Evolutionary conservation across 2,888 invertebrate species (phyloP).

Genomic region (Scaptodrosophila latifasciaeformis): DNA sequence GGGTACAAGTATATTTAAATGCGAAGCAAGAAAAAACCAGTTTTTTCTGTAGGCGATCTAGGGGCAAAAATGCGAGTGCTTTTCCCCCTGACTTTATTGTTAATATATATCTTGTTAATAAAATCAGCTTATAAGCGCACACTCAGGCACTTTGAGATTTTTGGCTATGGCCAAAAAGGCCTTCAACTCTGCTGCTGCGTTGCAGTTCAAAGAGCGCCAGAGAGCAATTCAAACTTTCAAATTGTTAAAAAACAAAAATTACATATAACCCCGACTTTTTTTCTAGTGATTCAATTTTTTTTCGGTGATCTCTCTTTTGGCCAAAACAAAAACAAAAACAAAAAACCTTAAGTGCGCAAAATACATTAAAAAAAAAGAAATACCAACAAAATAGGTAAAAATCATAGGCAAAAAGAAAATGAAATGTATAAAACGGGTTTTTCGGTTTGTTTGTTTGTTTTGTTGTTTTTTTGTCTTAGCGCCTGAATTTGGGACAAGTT

Average conservation of each 20-base stretch:
- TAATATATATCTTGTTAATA: constrained; percentile 2
- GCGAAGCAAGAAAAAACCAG: background rate
- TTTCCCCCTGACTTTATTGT: too few species aligned
- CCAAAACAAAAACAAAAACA: background rate
- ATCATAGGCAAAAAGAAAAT: too few species aligned
- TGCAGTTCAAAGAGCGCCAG: constrained; percentile 18
- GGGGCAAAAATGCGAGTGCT: too few species aligned
- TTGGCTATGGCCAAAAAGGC: constrained; percentile 45
- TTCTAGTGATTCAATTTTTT: too few species aligned
- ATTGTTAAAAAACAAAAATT: too few species aligned
- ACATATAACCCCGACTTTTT: too few species aligned
- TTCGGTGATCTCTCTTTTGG: too few species aligned
- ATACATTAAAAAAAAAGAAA: background rate
- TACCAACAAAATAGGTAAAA: too few species aligned
- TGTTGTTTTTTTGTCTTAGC: background rate
- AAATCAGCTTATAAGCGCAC: background rate
- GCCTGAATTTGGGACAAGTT: constrained; percentile 1
- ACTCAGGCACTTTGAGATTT: constrained; percentile 25
- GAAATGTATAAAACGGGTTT: background rate
- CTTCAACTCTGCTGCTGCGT: constrained; percentile 53
- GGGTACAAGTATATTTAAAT: too few species aligned
- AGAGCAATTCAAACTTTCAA: constrained; percentile 9
- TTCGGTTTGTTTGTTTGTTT: background rate
- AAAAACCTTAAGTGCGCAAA: background rate
- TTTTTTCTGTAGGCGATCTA: background rate